Evolutionary conservation across 2,797 vertebrate genomes (phyloP).

Genomic region (Merluccius polli): DNA sequence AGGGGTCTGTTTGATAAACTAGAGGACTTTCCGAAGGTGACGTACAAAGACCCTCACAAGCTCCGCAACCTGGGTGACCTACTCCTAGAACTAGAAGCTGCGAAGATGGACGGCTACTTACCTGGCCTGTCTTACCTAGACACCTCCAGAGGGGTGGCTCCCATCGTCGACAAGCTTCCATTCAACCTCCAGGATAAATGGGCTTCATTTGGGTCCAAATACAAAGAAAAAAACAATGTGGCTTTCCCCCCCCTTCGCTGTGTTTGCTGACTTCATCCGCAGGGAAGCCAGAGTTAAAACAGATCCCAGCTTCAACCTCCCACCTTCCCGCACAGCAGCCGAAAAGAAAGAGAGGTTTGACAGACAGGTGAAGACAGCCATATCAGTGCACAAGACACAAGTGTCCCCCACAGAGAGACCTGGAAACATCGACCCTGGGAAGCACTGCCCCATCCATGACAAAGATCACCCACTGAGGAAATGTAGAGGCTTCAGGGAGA

Average conservation of each 20-base stretch:
- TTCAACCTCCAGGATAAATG: neutral
- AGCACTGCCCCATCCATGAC: neutral
- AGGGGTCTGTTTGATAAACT: neutral
- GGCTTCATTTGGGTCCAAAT: conserved; percentile 10
- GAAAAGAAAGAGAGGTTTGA: neutral
- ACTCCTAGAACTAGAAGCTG: neutral
- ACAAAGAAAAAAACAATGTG: conserved; percentile 9
- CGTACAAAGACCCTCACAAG: neutral
- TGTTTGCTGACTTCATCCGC: conserved; percentile 14
- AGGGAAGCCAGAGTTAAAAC: conserved; percentile 12
- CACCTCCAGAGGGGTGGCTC: conserved; percentile 23
- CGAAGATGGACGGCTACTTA: neutral
- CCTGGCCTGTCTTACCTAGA: conserved; percentile 18
- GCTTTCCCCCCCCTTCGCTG: conserved; percentile 26
- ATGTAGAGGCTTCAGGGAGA: neutral
- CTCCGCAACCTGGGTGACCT: neutral
- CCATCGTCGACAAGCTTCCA: conserved; percentile 5
- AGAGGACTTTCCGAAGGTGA: neutral
- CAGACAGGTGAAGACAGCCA: neutral
- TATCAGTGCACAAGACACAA: conserved; percentile 4
- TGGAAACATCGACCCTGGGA: neutral
- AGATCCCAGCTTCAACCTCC: conserved; percentile 27
- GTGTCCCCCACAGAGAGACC: neutral
- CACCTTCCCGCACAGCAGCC: neutral
- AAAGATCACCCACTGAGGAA: neutral